Percentiles rank a stretch among this genome's conserved stretches.
Conservation (phyloP, 2,797 vertebrate species). For the Sebastes trivittatus region DNA sequence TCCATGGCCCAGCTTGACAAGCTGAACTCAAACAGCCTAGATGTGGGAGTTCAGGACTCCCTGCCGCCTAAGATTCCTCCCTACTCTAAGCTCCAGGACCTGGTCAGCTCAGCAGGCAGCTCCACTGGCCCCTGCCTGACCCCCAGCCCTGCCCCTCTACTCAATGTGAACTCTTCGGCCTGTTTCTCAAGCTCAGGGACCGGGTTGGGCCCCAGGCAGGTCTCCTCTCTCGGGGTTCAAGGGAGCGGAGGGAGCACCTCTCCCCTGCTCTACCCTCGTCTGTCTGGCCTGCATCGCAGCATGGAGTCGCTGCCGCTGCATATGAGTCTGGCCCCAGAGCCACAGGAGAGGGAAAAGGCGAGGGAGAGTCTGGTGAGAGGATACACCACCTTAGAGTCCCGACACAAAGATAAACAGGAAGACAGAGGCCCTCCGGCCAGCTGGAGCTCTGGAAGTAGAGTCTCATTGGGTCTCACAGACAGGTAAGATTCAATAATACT, state of each 20-base stretch:
- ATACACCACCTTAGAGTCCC: conserved; percentile 63
- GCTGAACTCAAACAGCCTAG: conserved; percentile 90
- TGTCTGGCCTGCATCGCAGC: conserved; percentile 93
- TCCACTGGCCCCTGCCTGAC: conserved; percentile 83
- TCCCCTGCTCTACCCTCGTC: conserved; percentile 90
- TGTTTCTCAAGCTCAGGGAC: conserved; percentile 89
- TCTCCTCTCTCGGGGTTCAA: conserved; percentile 72
- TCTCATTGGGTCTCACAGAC: conserved; percentile 83
- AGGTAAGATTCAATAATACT: conserved; percentile 75
- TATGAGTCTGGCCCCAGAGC: conserved; percentile 88
- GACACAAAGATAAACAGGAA: conserved; percentile 70
- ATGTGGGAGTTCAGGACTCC: conserved; percentile 75
- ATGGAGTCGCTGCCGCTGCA: conserved; percentile 94
- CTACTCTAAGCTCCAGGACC: conserved; percentile 87
- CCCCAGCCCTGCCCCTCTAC: conserved; percentile 92
- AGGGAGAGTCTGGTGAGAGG: conserved; percentile 61
- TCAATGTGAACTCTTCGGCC: conserved; percentile 92
- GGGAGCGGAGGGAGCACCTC: conserved; percentile 60
- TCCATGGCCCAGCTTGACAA: conserved; percentile 91
- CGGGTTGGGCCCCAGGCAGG: conserved; percentile 80
- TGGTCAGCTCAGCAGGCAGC: conserved; percentile 65
- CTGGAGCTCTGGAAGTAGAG: conserved; percentile 87
- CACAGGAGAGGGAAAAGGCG: conserved; percentile 74
- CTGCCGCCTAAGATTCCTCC: conserved; percentile 80
- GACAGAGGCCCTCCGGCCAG: conserved; percentile 80